Evolutionary conservation across 1,140 invertebrate species (phyloP), one percentile per base, ranked within the genome.

Genomic region (Camponotus vicinus): DNA sequence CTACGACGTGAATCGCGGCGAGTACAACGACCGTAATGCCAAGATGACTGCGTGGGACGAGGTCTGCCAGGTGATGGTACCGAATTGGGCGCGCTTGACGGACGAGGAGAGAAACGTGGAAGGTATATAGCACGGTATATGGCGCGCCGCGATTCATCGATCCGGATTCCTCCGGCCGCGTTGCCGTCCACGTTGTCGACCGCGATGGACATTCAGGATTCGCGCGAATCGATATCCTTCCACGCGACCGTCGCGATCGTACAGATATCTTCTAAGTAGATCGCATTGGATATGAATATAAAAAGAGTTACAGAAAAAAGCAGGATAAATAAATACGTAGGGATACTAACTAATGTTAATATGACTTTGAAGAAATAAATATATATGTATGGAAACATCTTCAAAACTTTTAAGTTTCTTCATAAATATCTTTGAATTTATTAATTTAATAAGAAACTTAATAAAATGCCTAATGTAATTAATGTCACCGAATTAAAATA

Each of bases 11-110:
- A 93, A 91, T 66, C 92, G 89, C 69, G 90, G 92, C 63, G 91
- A 92, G 85, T 95, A 95, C 91, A 93, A 92, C 88, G 93, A 95
- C 88, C 92, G 93, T 82, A 90, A 88, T 32, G 92, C 92, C 67
- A 95, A 95, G 90, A 91, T 91, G 82, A 91, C 90, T 67, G 94
- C 94, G 59, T 95, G 95, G 94, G 86, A 92, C 64, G 93, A 95
- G 84, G 92, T 95, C 61, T 94, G 93, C 85, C 90, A 92, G 88
- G 90, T 91, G 67, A 94, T 95, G 91, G 84, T 93, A 67, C 90
- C 90, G 37, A 92, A 94, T 80, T 95, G 94, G 94, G 90, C 90
- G 45, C 79, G 76, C 59, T 84, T 95, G 69, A 93, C 93, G 45
- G 91, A 92, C 84, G 92, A 92, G 49, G 91, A 94, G 80, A 91